Evolutionary conservation across 2,797 vertebrate genomes (phyloP).

Genomic region (Coregonus sp.): DNA sequence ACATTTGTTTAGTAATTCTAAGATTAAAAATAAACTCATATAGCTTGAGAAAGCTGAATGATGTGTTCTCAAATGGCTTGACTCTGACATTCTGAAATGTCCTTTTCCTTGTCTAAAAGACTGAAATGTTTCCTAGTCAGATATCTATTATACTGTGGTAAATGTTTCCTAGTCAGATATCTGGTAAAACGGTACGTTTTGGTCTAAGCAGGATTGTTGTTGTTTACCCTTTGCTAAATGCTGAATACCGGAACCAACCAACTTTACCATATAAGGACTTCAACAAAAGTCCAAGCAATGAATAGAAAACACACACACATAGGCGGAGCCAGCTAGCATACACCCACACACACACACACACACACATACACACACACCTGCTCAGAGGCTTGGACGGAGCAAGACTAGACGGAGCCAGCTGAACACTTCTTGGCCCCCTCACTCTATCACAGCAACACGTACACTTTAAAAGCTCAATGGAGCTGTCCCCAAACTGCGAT

Average conservation of each 20-base stretch:
- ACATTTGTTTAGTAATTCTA: neutral
- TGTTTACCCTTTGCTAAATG: slow-evolving; percentile 1
- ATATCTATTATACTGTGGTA: too few species aligned
- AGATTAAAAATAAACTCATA: neutral
- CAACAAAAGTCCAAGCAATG: neutral
- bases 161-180: too few species aligned
- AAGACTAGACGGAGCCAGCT: slow-evolving; percentile 44
- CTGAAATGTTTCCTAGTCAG: slow-evolving; percentile 24
- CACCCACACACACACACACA: slow-evolving; percentile 17
- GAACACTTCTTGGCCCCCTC: slow-evolving; percentile 45
- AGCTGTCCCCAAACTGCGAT: slow-evolving; percentile 43
- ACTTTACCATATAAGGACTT: neutral
- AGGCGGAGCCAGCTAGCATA: neutral
- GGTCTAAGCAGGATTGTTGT: too few species aligned
- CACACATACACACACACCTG: slow-evolving; percentile 31
- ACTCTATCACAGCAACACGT: slow-evolving; percentile 36
- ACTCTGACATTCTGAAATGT: slow-evolving; percentile 5
- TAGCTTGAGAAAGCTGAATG: slow-evolving; percentile 10
- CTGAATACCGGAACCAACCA: slow-evolving; percentile 33
- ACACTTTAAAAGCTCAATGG: slow-evolving; percentile 30
- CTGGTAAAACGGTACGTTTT: neutral
- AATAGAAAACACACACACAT: slow-evolving; percentile 6
- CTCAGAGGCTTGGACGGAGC: slow-evolving; percentile 42
- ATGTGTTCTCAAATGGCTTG: slow-evolving; percentile 32
- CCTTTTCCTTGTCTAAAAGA: slow-evolving; percentile 32